These are phyloP conservation scores for Tachysurus vachellii DNA, from an alignment of 2,113 vertebrate genomes.

Conservation along the genomic window DNA sequence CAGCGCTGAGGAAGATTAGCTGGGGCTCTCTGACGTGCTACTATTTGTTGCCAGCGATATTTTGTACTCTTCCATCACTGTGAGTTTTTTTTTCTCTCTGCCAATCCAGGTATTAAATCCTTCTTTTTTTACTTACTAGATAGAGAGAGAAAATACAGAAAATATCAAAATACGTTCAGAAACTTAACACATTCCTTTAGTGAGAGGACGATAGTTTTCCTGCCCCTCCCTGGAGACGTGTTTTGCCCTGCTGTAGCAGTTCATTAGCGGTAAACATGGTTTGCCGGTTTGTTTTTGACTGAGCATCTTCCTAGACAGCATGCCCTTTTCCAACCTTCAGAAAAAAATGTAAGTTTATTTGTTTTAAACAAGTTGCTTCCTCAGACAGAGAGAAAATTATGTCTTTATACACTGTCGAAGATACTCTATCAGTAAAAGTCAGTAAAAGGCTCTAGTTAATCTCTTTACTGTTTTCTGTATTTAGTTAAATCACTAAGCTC, in stretches of 20 bases:
- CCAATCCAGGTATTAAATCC: background rate
- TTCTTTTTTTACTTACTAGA: background rate
- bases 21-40: background rate
- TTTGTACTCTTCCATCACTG: background rate
- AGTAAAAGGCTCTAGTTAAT: background rate
- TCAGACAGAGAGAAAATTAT: background rate
- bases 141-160: background rate
- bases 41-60: background rate
- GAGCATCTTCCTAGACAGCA: background rate
- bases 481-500: background rate
- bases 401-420: background rate
- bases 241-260: background rate
- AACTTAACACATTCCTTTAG: background rate
- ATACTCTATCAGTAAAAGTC: background rate
- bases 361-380: background rate
- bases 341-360: background rate
- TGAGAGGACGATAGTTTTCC: background rate
- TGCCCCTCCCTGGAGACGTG: background rate
- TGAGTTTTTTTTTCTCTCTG: background rate
- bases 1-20: background rate
- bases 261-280: background rate
- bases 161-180: background rate
- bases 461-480: background rate
- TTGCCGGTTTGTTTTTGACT: background rate
- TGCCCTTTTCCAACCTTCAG: background rate